Evolutionary conservation across 2,888 invertebrate species (phyloP), one percentile per base, ranked within the genome.

Genomic region (Onthophagus sagittarius): DNA sequence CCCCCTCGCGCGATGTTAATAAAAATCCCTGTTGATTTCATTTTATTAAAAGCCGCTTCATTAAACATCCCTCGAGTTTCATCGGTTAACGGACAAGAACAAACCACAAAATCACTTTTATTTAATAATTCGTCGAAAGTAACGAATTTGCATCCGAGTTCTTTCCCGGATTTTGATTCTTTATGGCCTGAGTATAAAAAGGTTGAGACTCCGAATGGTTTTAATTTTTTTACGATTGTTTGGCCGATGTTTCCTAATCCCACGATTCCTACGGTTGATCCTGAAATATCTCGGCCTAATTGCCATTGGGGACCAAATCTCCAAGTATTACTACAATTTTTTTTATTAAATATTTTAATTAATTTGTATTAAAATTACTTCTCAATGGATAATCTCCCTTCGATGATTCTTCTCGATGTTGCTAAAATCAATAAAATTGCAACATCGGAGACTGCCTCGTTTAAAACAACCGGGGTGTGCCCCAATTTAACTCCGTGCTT

Each of bases 171-270:
- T 72, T 88, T 87, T 78, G 91, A 92, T 75, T 89, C 88, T n/a
- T 83, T 87, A 69, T 92, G 90, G 1, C 94, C 94, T 11, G 90
- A 88, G 82, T 97, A 97, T 0, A 97, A 76, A 76, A 97, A 89
- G 77, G 86, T 87, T 0, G 84, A 86, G 0, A 95, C 90, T 31
- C 92, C 90, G 79, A 97, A 97, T 0, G 92, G 90, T 72, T 87
- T 87, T 4, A 97, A 85, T 73, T 94, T 88, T 78, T 90, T 88
- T 0, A 92, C 92, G 53, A 96, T 89, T 0, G 91, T 90, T 82
- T 91, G 90, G 0, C 94, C 95, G 78, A 96, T 91, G 71, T 91
- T 89, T 0, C 96, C 96, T 14, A 95, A 86, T n/a, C 96, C 96
- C 9, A 93, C 90, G 75, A 95, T 90, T 0, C 96, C 96, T 0